Base-by-base conservation (phyloP, 2,797 vertebrate genomes). In the Eutrigla gurnardus region DNA sequence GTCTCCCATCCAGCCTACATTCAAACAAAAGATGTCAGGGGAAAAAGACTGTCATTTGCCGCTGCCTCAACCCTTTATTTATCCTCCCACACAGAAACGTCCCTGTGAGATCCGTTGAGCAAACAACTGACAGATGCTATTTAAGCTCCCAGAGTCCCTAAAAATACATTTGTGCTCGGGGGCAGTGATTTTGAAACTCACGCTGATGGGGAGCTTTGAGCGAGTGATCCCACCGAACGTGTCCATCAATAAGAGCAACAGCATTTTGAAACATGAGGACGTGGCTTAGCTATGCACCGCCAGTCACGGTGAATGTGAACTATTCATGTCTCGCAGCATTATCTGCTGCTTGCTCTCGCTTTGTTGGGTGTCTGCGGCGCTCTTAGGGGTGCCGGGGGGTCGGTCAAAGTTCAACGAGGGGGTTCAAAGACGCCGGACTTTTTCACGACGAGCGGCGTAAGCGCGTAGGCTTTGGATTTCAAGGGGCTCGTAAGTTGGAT, bases 281-380 rank as follows among this genome's bases (percentile, higher is more conserved):
- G 57, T 65, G 85, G 84, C 74, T 88, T 82, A 88, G 83, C 85
- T 40, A 77, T 79, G 87, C 89, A 67, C 87, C 65, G 35, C 65
- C 83, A 78, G 80, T 70, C 86, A 47, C 58, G 15, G 73, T 89
- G 87, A 92, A 90, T 89, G 90, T 79, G 60, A 90, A 83, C 80
- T 84, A 90, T 93, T 91, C 85, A 80, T 81, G 82, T 85, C 86
- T 89, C 5, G 7, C 33, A 81, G 89, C 77, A 73, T 91, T 91
- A 91, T 88, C 81, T 61, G 7, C 62, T 25, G 67, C 78, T 62
- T 67, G 63, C 73, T 53, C 69, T 4, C 71, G 71, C 75, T 84
- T 78, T 77, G 84, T 73, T 54, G 73, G 82, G 81, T 81, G 82
- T 86, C 75, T 77, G 71, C 4, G 33, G 75, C 17, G 79, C 66